Evolutionary conservation across 1,140 invertebrate genomes (phyloP), one percentile per base, ranked within the genome.

Genomic region (Phenacoccus solenopsis): DNA sequence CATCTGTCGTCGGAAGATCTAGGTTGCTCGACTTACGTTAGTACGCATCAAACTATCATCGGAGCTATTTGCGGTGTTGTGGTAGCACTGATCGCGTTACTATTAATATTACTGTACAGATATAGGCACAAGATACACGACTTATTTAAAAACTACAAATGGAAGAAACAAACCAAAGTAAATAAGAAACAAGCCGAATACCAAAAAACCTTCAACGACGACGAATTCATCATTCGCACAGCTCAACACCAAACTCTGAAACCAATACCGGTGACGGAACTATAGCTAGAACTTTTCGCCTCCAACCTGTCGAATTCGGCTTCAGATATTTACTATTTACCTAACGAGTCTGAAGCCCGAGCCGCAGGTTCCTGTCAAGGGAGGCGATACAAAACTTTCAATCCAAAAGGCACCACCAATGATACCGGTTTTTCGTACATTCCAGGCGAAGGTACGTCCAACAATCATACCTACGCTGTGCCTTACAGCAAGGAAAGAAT

Each of bases 191-290:
- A 92, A 77, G 86, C 90, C 68, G 90, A 92, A 76, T 93, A 93
- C 76, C 89, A 91, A 76, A 92, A 93, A 79, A 91, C 90, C 1
- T 90, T 89, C 76, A 89, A 88, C 20, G 89, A 90, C 22, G 90
- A 91, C 75, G 90, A 92, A 73, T 90, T 89, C 78, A 90, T 89
- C 76, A 85, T 88, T 16, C 81, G 89, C 16, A 81, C 85, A 12
- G 81, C 78, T 0, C 85, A 78, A 81, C 84, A 76, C 77, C 83
- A 79, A 75, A 82, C 75, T 64, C 80, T 77, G 20, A 83, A 90
- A 77, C 87, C 89, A 3, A 90, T 92, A 75, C 91, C 91, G 56
- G 90, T 93, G 72, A 93, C 91, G 80, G 91, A 93, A 80, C 90
- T 94, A 87, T 94, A 92, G 90, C 90, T 91, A 91, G 89, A 91